Conservation (phyloP, 2,888 invertebrate species). For the Drosophila anomalata region DNA sequence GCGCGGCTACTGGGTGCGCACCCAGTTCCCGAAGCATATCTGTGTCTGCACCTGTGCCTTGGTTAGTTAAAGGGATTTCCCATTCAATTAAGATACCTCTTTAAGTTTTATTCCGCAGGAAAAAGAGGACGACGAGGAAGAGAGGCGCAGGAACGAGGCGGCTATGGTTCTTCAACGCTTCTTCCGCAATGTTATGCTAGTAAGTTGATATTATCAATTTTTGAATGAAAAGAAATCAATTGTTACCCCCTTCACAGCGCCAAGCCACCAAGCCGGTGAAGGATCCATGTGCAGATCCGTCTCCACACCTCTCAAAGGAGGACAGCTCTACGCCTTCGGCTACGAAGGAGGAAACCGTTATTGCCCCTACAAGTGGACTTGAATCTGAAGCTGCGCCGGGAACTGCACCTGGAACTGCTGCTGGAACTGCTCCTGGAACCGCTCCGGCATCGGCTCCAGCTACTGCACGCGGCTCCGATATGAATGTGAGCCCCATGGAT, state of each 20-base stretch:
- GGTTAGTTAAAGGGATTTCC: constrained; percentile 22
- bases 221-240: background rate
- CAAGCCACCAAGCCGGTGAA: constrained; percentile 5
- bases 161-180: constrained; percentile 65
- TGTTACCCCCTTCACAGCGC: background rate
- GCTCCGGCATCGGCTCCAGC: background rate
- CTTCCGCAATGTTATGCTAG: constrained; percentile 50
- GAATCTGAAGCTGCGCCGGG: background rate
- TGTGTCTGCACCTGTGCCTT: constrained; percentile 60
- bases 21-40: constrained; percentile 42
- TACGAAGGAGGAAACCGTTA: background rate
- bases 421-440: background rate
- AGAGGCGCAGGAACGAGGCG: constrained; percentile 34
- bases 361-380: background rate
- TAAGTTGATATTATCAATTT: constrained; percentile 17
- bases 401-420: background rate
- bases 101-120: constrained; percentile 32
- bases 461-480: background rate
- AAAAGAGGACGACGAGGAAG: constrained; percentile 31
- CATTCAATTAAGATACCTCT: background rate
- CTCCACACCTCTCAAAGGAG: background rate
- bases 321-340: background rate
- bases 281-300: constrained; percentile 39
- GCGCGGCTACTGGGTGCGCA: constrained; percentile 63
- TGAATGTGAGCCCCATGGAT: background rate